These are phyloP conservation scores for Scolopax rusticola DNA, from an alignment of 2,797 vertebrate species.

Conservation along the genomic window DNA sequence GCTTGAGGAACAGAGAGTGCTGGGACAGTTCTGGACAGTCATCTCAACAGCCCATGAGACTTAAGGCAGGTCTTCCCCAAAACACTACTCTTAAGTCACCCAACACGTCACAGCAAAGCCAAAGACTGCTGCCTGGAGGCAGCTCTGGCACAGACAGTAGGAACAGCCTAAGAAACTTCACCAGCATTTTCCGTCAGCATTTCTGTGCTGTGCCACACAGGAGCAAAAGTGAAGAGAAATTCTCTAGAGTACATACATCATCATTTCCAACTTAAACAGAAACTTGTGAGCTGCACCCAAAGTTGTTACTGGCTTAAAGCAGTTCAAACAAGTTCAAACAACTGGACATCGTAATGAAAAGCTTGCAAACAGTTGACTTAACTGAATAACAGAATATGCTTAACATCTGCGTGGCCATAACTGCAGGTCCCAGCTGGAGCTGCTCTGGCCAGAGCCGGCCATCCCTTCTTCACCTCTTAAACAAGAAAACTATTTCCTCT, in stretches of 20 bases:
- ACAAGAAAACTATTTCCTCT: background rate
- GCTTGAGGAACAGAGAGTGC: background rate
- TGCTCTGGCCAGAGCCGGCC: background rate
- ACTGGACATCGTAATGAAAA: background rate
- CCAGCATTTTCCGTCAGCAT: fast-evolving
- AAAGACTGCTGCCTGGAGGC: no score
- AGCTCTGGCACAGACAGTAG: background rate
- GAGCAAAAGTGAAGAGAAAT: background rate
- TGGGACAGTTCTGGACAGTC: fast-evolving
- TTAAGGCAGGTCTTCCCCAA: background rate
- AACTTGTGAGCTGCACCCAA: background rate
- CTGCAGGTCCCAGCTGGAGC: fast-evolving
- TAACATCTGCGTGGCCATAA: fast-evolving
- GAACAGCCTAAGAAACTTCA: fast-evolving
- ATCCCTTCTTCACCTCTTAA: background rate
- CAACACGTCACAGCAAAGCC: background rate
- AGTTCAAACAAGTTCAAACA: background rate
- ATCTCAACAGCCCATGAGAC: background rate
- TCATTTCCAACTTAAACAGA: background rate
- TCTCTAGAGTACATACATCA: fast-evolving
- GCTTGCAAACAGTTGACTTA: background rate
- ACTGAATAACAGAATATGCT: background rate
- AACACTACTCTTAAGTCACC: background rate
- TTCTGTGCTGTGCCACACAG: fast-evolving
- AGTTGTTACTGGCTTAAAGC: background rate